Conservation (phyloP, 1,140 invertebrate genomes). For the Caenorhabditis tropicalis region DNA sequence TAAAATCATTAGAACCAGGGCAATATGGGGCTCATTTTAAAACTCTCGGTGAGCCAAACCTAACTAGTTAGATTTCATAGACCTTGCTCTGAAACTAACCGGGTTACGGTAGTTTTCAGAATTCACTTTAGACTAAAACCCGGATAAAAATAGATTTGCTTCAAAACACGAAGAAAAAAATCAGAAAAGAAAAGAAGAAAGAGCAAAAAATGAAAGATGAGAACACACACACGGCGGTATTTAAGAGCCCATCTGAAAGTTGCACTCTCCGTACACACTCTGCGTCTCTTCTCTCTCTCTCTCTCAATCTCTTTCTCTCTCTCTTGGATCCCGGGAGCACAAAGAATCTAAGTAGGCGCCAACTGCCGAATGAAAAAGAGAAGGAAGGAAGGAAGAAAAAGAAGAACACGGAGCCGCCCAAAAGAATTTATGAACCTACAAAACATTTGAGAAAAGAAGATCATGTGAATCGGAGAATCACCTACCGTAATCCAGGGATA, state of each 20-base stretch:
- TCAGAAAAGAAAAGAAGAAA: not conserved
- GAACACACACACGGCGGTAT: not conserved
- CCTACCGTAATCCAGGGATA: not conserved
- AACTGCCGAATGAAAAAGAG: not conserved
- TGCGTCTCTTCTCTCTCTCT: not conserved
- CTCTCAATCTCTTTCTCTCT: not conserved
- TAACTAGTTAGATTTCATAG: too few species aligned
- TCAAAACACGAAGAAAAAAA: not conserved
- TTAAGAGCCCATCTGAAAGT: slow-evolving; percentile 21
- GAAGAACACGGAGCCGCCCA: not conserved
- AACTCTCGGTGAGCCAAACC: too few species aligned
- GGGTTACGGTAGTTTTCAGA: too few species aligned
- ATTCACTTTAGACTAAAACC: too few species aligned
- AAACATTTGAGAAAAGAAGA: not conserved
- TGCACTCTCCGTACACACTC: not conserved
- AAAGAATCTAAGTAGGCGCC: not conserved
- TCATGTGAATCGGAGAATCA: not conserved
- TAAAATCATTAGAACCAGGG: too few species aligned
- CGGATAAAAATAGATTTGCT: not conserved
- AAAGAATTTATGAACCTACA: slow-evolving; percentile 27
- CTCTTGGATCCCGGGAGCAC: not conserved
- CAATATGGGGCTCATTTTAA: too few species aligned
- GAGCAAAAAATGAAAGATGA: not conserved
- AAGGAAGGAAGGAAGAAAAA: not conserved
- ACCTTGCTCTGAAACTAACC: too few species aligned